Evolutionary conservation across 2,888 invertebrate species (phyloP).

Genomic region (Leptura quadrifasciata): DNA sequence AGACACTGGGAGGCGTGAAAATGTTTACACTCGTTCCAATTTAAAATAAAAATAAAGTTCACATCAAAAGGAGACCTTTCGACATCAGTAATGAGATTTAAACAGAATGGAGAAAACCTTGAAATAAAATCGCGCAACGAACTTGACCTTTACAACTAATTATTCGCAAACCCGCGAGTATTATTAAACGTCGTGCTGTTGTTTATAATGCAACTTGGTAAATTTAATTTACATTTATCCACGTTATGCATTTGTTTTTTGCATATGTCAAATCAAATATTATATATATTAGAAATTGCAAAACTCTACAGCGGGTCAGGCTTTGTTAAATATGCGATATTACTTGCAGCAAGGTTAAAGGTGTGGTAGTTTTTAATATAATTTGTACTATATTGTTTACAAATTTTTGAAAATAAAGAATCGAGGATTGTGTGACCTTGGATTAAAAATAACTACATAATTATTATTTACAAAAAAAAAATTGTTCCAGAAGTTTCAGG

Average conservation of each 20-base stretch:
- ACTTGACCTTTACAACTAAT: constrained; percentile 40
- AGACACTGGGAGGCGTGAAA: constrained; percentile 18
- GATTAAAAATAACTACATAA: too few relatives aligned
- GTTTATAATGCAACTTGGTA: constrained; percentile 29
- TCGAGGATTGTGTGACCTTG: too few relatives aligned
- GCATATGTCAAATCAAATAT: too few relatives aligned
- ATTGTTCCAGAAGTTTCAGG: too few relatives aligned
- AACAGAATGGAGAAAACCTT: constrained; percentile 31
- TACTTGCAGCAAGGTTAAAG: too few relatives aligned
- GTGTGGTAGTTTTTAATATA: too few relatives aligned
- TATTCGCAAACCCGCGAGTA: constrained; percentile 29
- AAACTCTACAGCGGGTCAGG: too few relatives aligned
- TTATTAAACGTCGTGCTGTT: constrained; percentile 20
- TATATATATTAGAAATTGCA: too few relatives aligned
- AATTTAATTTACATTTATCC: not conserved
- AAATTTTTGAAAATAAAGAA: too few relatives aligned
- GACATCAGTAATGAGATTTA: constrained; percentile 34
- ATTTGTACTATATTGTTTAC: too few relatives aligned
- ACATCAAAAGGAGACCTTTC: constrained; percentile 21
- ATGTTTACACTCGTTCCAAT: constrained; percentile 13
- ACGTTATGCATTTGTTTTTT: not conserved
- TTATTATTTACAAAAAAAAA: too few relatives aligned
- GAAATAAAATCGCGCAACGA: constrained; percentile 32
- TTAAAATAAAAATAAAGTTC: constrained; percentile 12
- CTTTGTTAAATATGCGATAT: too few relatives aligned